A percentile compares a stretch with the other conserved stretches of the same genome.
Conservation (phyloP, 2,888 invertebrate species). For the Anarsia innoxiella region DNA sequence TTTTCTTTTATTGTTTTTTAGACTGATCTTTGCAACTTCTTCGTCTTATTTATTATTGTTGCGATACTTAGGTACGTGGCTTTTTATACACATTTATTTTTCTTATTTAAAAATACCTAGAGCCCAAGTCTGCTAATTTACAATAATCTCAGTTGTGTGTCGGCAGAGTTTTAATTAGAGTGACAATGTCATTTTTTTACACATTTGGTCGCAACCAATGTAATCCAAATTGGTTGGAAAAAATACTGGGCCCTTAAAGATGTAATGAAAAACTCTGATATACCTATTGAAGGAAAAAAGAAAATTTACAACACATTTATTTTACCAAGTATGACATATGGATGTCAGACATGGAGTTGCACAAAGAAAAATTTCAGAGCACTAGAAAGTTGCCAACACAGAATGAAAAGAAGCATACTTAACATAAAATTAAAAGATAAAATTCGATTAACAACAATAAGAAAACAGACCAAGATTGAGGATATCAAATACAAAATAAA, state of each 20-base stretch:
- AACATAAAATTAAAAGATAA: slow-evolving; percentile 6
- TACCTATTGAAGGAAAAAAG: not conserved
- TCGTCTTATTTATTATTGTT: too few species aligned
- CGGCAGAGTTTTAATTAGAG: too few species aligned
- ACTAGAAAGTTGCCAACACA: slow-evolving; percentile 7
- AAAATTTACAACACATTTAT: slow-evolving; percentile 3
- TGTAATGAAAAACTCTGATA: not conserved
- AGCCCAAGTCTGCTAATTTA: too few species aligned
- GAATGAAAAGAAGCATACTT: slow-evolving; percentile 15
- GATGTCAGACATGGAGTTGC: slow-evolving; percentile 16
- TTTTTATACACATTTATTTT: too few species aligned
- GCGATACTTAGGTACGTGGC: too few species aligned
- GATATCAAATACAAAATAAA: slow-evolving; percentile 10
- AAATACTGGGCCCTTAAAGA: not conserved
- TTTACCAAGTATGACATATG: slow-evolving; percentile 14
- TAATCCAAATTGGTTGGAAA: too few species aligned
- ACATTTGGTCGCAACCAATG: too few species aligned
- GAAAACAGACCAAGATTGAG: slow-evolving; percentile 2
- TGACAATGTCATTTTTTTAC: too few species aligned
- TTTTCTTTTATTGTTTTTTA: too few species aligned
- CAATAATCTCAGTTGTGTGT: too few species aligned
- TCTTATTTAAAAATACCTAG: too few species aligned
- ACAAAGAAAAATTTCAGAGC: slow-evolving; percentile 9
- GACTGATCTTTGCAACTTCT: too few species aligned
- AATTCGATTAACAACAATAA: slow-evolving; percentile 3